Evolutionary conservation across 2,797 vertebrate genomes (phyloP), one percentile per base, ranked within the genome.

Genomic region (Halcyon leucocephala): DNA sequence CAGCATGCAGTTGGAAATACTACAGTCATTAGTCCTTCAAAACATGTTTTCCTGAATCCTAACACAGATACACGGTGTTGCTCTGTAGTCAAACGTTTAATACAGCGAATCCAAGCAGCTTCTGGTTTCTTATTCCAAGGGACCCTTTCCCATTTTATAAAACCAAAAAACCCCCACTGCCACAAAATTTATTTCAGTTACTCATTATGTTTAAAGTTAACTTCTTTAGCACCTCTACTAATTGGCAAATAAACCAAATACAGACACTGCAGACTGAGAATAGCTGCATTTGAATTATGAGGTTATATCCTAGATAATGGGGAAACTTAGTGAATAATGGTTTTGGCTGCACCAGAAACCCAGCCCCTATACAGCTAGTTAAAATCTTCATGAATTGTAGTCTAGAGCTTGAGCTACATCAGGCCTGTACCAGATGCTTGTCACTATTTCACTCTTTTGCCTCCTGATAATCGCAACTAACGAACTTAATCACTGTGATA

Each of bases 11-110:
- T 64, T 94, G 86, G 74, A 89, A 92, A 92, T 80, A 41, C 78
- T 86, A 49, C 44, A 64, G 71, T 89, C 88, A 90, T 94, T 69
- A 92, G 67, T 88, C 82, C 94, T 96, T 94, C 92, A 88, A 92
- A 95, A 92, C 61, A 64, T 58, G 82, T 82, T 92, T 92, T 93
- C 84, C 84, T 4, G 12, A 74, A 65, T 64, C 41, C 57, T 74
- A 71, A 71, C 11, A 81, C 20, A 76, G 85, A 76, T 28, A 82
- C 58, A 57, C 18, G 33, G 10, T 16, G 16, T 41, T 82, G 71
- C n/a, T 91, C 49, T 65, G 54, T 12, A 73, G 52, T 25, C 51
- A 86, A 29, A 86, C 62, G 35, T 82, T 66, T 41, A 76, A 72
- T 21, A 62, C 5, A 41, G 35, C 17, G 67, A 89, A 80, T 52